phyloP scores from a whole-genome alignment of 1,140 invertebrate species.

The Drosophila grimshawi region DNA sequence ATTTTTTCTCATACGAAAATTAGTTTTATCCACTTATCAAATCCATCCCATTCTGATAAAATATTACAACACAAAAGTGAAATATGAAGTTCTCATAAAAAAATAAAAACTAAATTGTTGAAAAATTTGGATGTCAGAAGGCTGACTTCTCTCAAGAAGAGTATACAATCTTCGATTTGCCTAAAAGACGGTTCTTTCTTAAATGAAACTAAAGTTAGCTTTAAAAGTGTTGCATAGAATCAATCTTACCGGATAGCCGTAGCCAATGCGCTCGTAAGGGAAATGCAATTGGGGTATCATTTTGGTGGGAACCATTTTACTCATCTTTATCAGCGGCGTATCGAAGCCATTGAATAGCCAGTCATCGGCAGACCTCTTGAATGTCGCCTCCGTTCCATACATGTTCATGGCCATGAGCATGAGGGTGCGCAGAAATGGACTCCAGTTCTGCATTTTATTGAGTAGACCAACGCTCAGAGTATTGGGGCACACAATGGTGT shows the following conservation, averaged over 20 bases:
- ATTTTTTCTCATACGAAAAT: no score
- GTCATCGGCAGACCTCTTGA: slow-evolving; percentile 88
- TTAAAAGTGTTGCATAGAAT: background rate
- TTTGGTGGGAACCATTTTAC: slow-evolving; percentile 85
- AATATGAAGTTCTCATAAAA: background rate
- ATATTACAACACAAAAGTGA: no score
- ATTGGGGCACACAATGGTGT: slow-evolving; percentile 92
- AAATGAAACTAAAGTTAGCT: no score
- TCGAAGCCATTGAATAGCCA: slow-evolving; percentile 91
- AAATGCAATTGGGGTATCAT: slow-evolving; percentile 84
- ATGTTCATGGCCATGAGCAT: slow-evolving; percentile 86
- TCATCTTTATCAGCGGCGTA: slow-evolving; percentile 88
- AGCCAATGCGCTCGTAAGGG: slow-evolving; percentile 90
- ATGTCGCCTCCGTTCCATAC: slow-evolving; percentile 85
- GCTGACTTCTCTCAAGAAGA: no score
- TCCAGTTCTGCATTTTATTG: slow-evolving; percentile 77
- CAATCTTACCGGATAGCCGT: slow-evolving; percentile 90
- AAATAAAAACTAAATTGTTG: no score
- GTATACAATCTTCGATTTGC: no score
- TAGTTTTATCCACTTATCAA: no score
- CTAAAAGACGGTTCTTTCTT: no score
- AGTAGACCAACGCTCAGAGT: slow-evolving; percentile 87
- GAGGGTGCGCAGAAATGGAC: slow-evolving; percentile 85
- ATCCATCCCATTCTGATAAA: no score
- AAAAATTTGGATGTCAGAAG: no score